A percentile compares a stretch with the other conserved stretches of the same genome.
Evolutionary conservation across 1,140 invertebrate genomes (phyloP).

Genomic region (Achroia grisella): DNA sequence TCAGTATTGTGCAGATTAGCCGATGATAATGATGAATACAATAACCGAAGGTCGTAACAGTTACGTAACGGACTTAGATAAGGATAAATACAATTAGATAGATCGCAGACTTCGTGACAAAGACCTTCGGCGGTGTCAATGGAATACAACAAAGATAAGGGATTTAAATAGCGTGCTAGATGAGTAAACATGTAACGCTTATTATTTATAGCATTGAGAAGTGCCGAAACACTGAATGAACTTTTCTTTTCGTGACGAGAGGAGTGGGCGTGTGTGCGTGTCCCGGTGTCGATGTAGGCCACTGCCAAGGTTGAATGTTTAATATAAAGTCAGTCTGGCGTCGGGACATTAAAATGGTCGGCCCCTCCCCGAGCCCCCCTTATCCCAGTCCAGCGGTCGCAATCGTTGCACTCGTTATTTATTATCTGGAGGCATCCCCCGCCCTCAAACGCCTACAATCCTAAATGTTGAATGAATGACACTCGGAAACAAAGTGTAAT

Average conservation of each 20-base stretch:
- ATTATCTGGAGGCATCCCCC: conserved; percentile 63
- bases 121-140: conserved; percentile 21
- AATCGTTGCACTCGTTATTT: conserved; percentile 72
- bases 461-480: too few species aligned
- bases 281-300: conserved; percentile 68
- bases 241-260: conserved; percentile 65
- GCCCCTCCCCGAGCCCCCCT: conserved; percentile 56
- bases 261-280: conserved; percentile 59
- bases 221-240: conserved; percentile 63
- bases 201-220: conserved; percentile 60
- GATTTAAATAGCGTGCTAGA: conserved; percentile 26
- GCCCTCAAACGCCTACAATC: conserved; percentile 21
- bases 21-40: conserved; percentile 7
- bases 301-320: conserved; percentile 72
- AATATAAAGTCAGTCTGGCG: conserved; percentile 73
- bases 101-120: conserved; percentile 9
- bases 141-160: conserved; percentile 26
- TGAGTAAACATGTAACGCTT: conserved; percentile 48
- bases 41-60: conserved; percentile 7
- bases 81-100: conserved; percentile 19
- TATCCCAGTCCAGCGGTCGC: conserved; percentile 51
- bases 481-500: too few species aligned
- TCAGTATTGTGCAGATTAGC: conserved; percentile 4
- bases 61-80: conserved; percentile 12
- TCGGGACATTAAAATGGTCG: conserved; percentile 72